Evolutionary conservation across 53 echinoderm and acorn worm genomes (phyloP).

Genomic region (Patiria pectinifera): DNA sequence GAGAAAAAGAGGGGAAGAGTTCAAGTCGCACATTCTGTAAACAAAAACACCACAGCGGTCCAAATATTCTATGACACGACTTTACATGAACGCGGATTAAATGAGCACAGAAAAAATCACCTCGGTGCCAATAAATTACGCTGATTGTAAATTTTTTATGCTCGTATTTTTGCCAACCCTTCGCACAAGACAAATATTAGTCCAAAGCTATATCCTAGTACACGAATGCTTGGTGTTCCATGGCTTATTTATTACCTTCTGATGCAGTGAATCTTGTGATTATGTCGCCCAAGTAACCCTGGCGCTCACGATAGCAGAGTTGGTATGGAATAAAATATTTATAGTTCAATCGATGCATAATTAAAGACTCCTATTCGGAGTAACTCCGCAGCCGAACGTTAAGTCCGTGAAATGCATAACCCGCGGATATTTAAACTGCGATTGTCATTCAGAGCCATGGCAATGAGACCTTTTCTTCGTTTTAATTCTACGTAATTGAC

Average conservation of each 20-base stretch:
- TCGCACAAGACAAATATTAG: background rate
- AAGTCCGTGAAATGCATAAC: too few relatives aligned
- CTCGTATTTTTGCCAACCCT: background rate
- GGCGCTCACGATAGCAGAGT: background rate
- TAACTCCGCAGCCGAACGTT: too few relatives aligned
- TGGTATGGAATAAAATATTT: too few relatives aligned
- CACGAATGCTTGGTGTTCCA: background rate
- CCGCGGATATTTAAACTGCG: background rate
- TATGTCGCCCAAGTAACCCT: background rate
- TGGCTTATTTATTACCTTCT: background rate
- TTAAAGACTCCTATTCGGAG: too few relatives aligned
- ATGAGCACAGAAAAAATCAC: background rate
- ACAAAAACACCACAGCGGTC: background rate
- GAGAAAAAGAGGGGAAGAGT: background rate
- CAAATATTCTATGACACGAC: background rate
- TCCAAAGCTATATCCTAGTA: background rate
- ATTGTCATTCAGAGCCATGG: background rate
- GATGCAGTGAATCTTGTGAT: background rate
- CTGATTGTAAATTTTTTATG: background rate
- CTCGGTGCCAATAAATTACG: background rate
- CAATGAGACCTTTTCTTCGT: background rate
- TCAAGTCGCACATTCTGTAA: background rate
- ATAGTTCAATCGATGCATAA: too few relatives aligned
- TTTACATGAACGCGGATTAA: background rate
- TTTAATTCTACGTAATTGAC: background rate